These are phyloP conservation scores for Zonitis immaculata DNA, from an alignment of 2,888 invertebrate species.

Conservation along the genomic window DNA sequence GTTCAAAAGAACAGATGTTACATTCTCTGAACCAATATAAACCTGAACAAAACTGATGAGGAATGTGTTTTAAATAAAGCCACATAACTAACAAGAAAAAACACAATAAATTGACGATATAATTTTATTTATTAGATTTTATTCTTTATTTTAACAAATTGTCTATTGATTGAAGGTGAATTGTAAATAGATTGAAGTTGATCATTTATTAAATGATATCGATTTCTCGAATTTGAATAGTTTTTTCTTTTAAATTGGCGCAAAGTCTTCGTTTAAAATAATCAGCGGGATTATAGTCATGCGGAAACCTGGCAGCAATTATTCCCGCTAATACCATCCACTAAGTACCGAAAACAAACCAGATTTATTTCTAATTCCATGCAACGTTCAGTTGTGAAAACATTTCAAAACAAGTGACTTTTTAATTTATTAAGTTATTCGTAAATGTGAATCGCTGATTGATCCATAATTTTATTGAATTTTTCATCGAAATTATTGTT, in stretches of 20 bases:
- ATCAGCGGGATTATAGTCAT: slow-evolving; percentile 11
- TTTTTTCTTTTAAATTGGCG: not conserved
- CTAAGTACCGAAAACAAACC: slow-evolving; percentile 2
- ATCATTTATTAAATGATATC: too few relatives aligned
- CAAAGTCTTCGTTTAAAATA: not conserved
- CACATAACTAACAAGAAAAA: slow-evolving; percentile 1
- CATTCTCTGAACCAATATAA: slow-evolving; percentile 29
- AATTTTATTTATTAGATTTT: not conserved
- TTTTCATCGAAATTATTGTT: too few relatives aligned
- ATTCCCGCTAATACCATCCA: slow-evolving; percentile 10
- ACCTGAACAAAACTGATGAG: slow-evolving; percentile 26
- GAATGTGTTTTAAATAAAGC: slow-evolving; percentile 28
- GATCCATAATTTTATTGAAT: too few relatives aligned
- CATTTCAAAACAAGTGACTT: not conserved
- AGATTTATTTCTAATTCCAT: not conserved
- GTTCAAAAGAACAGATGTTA: slow-evolving; percentile 32
- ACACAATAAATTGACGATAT: not conserved
- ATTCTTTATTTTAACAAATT: too few relatives aligned
- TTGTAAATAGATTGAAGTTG: too few relatives aligned
- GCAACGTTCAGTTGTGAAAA: not conserved
- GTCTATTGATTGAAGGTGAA: too few relatives aligned
- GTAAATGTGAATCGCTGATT: too few relatives aligned
- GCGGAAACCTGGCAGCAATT: slow-evolving; percentile 2
- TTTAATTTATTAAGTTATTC: not conserved
- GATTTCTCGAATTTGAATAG: too few relatives aligned